phyloP scores from a whole-genome alignment of 2,113 vertebrate species.

The Casuarius casuarius region DNA sequence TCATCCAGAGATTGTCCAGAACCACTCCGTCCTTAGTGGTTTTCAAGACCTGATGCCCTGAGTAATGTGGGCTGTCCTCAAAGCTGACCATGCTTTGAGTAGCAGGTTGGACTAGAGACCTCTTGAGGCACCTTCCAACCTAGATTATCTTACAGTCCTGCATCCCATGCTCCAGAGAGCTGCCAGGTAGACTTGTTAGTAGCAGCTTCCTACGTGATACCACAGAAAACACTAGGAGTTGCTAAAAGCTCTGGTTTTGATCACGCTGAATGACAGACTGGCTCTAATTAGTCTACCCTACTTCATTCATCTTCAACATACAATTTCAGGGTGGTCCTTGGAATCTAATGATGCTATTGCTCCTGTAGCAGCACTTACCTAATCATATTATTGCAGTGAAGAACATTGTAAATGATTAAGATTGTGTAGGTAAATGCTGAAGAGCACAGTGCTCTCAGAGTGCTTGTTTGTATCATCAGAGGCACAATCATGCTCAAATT shows the following conservation, averaged over 20 bases:
- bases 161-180: background rate
- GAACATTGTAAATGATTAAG: background rate
- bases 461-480: background rate
- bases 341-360: background rate
- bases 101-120: too few relatives aligned
- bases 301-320: background rate
- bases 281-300: background rate
- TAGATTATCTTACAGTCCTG: too few relatives aligned
- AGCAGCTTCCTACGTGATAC: background rate
- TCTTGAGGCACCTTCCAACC: too few relatives aligned
- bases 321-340: background rate
- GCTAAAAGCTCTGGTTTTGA: background rate
- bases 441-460: background rate
- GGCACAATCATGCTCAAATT: background rate
- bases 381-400: background rate
- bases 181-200: background rate
- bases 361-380: background rate
- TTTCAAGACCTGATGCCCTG: too few relatives aligned
- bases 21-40: too few relatives aligned
- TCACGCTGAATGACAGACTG: background rate
- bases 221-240: background rate
- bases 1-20: too few relatives aligned
- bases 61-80: too few relatives aligned
- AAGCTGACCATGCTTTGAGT: too few relatives aligned
- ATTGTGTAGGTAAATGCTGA: background rate